phyloP scores from a whole-genome alignment of 1,140 invertebrate species.

The Zaprionus davidi region DNA sequence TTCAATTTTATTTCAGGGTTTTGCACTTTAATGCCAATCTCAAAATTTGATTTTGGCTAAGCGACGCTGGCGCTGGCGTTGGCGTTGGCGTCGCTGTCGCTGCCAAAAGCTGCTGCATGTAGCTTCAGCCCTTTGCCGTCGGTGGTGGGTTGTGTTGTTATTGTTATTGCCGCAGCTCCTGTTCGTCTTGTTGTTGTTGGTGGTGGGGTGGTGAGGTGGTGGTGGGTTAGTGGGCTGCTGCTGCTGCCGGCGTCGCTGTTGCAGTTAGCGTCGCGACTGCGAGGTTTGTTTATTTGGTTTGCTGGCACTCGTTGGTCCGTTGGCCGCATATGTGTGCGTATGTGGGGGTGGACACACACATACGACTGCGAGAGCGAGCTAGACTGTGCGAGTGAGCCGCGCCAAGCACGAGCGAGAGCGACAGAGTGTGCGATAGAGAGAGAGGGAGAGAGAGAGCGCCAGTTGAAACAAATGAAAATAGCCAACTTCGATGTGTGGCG shows the following conservation, averaged over 20 bases:
- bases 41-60: constrained; percentile 80
- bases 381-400: constrained; percentile 14
- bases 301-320: constrained; percentile 58
- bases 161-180: constrained; percentile 1
- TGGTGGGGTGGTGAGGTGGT: constrained; percentile 30
- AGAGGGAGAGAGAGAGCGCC: constrained; percentile 27
- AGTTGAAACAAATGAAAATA: constrained; percentile 56
- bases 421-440: constrained; percentile 6
- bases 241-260: neutral
- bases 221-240: constrained; percentile 29
- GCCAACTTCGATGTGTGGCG: constrained; percentile 50
- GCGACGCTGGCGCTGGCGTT: constrained; percentile 41
- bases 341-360: constrained; percentile 70
- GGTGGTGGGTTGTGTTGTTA: constrained; percentile 38
- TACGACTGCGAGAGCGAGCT: constrained; percentile 37
- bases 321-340: constrained; percentile 62
- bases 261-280: neutral
- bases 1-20: constrained; percentile 84
- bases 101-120: constrained; percentile 32
- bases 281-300: constrained; percentile 73
- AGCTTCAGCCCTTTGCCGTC: constrained; percentile 29
- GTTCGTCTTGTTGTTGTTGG: neutral
- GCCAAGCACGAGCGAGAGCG: constrained; percentile 26
- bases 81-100: constrained; percentile 14
- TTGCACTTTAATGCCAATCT: constrained; percentile 84